These are phyloP conservation scores for Chamaea fasciata DNA, from an alignment of 2,113 vertebrate genomes.

Conservation along the genomic window DNA sequence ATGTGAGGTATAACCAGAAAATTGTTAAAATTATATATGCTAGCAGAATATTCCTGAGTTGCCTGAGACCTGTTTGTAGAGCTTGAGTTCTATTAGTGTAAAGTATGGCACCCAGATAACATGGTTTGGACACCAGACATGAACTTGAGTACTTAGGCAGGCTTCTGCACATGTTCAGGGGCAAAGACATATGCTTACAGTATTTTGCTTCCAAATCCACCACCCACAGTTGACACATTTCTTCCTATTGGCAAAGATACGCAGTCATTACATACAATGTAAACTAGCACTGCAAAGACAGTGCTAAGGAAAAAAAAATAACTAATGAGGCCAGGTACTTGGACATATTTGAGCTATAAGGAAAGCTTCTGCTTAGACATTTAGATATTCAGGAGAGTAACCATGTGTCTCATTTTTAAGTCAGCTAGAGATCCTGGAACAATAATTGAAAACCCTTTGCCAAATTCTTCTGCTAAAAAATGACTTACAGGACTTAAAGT, in stretches of 20 bases:
- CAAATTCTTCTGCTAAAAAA: neutral
- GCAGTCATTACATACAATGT: neutral
- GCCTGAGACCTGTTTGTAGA: neutral
- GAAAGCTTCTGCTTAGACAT: neutral
- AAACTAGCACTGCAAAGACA: neutral
- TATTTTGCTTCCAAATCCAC: neutral
- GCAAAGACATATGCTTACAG: neutral
- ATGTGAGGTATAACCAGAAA: constrained; percentile 15
- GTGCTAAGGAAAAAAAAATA: neutral
- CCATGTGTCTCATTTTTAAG: neutral
- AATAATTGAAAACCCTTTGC: neutral
- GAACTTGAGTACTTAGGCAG: neutral
- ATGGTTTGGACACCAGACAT: neutral
- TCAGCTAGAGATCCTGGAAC: neutral
- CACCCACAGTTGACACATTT: neutral
- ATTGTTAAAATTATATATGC: constrained; percentile 10
- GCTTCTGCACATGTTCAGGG: neutral
- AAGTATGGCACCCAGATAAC: neutral
- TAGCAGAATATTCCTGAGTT: neutral
- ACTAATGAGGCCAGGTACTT: neutral
- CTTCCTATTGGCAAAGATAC: neutral
- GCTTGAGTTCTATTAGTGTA: neutral
- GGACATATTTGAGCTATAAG: neutral
- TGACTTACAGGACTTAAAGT: neutral
- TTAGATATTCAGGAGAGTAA: neutral